A percentile compares a stretch with the other conserved stretches of the same genome.
Evolutionary conservation across 2,797 vertebrate genomes (phyloP).

Genomic region (Neoniphon sammara): DNA sequence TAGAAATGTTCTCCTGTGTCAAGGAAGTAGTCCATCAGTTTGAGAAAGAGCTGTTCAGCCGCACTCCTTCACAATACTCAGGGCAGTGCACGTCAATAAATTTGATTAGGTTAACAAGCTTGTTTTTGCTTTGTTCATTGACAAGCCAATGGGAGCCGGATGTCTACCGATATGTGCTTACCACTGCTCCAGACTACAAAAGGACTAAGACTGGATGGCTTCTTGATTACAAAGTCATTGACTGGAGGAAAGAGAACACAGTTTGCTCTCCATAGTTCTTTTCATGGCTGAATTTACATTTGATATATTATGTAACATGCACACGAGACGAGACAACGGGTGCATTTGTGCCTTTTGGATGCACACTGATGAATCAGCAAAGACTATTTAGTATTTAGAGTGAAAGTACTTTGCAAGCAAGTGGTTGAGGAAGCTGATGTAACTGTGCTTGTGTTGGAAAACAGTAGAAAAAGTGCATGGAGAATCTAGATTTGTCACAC

Average conservation of each 20-base stretch:
- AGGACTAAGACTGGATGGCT: slow-evolving; percentile 5
- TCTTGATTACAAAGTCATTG: slow-evolving; percentile 48
- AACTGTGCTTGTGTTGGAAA: slow-evolving; percentile 6
- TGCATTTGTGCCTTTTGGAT: slow-evolving; percentile 21
- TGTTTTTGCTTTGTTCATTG: slow-evolving; percentile 73
- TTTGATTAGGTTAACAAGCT: slow-evolving; percentile 78
- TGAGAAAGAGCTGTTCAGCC: slow-evolving; percentile 64
- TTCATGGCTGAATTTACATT: slow-evolving; percentile 34
- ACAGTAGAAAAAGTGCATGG: neutral
- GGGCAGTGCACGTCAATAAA: slow-evolving; percentile 71
- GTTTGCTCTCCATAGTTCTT: slow-evolving; percentile 41
- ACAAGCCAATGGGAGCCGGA: slow-evolving; percentile 54
- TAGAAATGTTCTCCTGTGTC: slow-evolving; percentile 46
- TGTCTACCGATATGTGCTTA: slow-evolving; percentile 45
- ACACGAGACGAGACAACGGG: slow-evolving; percentile 21
- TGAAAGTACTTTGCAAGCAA: neutral
- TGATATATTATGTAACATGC: slow-evolving; percentile 37
- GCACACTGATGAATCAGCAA: slow-evolving; percentile 29
- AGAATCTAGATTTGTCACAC: slow-evolving; percentile 8
- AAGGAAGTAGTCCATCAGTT: slow-evolving; percentile 52
- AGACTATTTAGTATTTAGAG: neutral
- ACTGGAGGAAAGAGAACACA: slow-evolving; percentile 35
- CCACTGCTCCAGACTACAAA: slow-evolving; percentile 11
- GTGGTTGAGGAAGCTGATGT: slow-evolving; percentile 4
- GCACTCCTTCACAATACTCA: slow-evolving; percentile 55